Evolutionary conservation across 2,888 invertebrate genomes (phyloP), one percentile per base, ranked within the genome.

Genomic region (Aplocera efformata): DNA sequence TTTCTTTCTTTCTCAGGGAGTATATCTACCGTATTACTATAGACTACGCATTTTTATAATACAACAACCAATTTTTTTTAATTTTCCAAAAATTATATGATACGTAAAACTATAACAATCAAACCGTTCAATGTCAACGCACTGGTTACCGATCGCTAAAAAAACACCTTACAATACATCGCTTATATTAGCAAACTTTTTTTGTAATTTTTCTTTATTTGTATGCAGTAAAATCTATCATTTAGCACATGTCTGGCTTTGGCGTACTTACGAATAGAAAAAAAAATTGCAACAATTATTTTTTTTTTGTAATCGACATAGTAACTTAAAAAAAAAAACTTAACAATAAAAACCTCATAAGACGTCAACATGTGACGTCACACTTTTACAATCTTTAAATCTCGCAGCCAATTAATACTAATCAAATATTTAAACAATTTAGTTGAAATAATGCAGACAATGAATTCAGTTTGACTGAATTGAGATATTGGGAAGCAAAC

Each of bases 281-380:
- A 73, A 42, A 73, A 71, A 81, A 77, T 79, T 77, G 81, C 79
- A 83, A 80, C 79, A 77, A 78, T 61, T 45, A 78, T 61, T 45
- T 47, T 47, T 50, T 40, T 35, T 33, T 44, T 37, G 28, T 37
- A 7, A 29, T 40, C 56, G 56, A 67, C 49, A 54, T 39, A 53
- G 61, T 70, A 77, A 79, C 69, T 72, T 72, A 71, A 72, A 76
- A 76, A 77, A 81, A 84, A 76, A 77, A 81, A 84, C 81, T 80
- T 85, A 83, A 82, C 77, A 78, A 79, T 63, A 64, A 55, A 53
- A 53, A 56, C 66, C 65, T 67, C 63, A 56, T 67, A 63, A 60
- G 58, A 63, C 65, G 63, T 63, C 60, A 47, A 40, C 50, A 48
- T 36, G 43, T 42, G 43, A 29, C 36, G 53, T 59, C 64, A 58